phyloP scores from a whole-genome alignment of 2,113 vertebrate species.

The Neogale vison region DNA sequence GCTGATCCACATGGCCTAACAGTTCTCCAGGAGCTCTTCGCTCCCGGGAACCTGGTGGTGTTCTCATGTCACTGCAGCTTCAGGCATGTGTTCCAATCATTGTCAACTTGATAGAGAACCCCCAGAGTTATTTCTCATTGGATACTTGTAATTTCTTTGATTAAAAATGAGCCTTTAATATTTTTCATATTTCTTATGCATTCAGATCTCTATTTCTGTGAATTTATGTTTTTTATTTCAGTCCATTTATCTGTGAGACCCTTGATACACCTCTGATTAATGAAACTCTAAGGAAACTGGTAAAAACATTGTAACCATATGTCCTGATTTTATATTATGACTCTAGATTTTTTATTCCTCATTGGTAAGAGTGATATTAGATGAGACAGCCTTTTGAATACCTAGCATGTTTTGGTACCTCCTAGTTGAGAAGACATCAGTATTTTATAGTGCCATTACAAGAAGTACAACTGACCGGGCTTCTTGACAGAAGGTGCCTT shows the following conservation, averaged over 20 bases:
- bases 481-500: not conserved
- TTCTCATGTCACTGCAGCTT: not conserved
- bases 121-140: not conserved
- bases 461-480: not conserved
- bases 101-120: not conserved
- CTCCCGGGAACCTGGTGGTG: not conserved
- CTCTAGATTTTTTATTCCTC: not conserved
- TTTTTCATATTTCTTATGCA: not conserved
- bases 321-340: not conserved
- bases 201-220: conserved; percentile 1
- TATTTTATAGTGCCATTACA: not conserved
- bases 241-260: not conserved
- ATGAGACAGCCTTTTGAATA: not conserved
- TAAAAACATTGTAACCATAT: not conserved
- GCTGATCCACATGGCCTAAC: not conserved
- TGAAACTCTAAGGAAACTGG: not conserved
- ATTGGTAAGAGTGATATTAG: not conserved
- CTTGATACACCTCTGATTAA: not conserved
- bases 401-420: not conserved
- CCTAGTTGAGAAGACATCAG: not conserved
- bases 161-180: not conserved
- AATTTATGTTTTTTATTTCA: not conserved
- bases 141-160: not conserved
- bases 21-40: not conserved
- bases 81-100: not conserved